phyloP scores from a whole-genome alignment of 1,140 invertebrate genomes.

The Daktulosphaira vitifoliae region DNA sequence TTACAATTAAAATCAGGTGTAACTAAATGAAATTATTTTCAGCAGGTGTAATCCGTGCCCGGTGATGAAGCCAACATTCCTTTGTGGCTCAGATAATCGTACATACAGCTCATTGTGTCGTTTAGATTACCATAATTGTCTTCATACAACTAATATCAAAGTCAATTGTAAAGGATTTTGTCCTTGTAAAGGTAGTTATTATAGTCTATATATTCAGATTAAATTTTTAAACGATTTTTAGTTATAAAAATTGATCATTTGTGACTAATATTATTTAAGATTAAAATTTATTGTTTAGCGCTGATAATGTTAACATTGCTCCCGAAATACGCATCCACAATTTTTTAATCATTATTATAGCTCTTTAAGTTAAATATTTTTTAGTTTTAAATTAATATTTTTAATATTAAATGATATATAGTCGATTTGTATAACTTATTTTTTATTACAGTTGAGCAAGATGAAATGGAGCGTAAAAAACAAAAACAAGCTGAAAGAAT shows the following conservation, averaged over 20 bases:
- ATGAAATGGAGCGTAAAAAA: conserved; percentile 50
- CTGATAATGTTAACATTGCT: too few relatives aligned
- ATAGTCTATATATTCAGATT: neutral
- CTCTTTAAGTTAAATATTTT: too few relatives aligned
- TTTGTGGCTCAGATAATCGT: conserved; percentile 81
- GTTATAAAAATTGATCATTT: too few relatives aligned
- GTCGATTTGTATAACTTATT: neutral
- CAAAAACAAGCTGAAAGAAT: conserved; percentile 54
- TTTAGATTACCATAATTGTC: conserved; percentile 85
- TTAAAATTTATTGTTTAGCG: too few relatives aligned
- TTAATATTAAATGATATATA: neutral
- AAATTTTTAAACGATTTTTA: too few relatives aligned
- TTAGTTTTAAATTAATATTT: too few relatives aligned
- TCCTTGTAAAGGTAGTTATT: conserved; percentile 66
- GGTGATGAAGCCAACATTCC: conserved; percentile 67
- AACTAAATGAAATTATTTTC: conserved; percentile 19
- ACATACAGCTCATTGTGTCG: conserved; percentile 86
- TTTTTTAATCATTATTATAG: too few relatives aligned
- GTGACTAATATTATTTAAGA: too few relatives aligned
- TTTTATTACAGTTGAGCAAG: conserved; percentile 45
- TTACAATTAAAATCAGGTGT: too few relatives aligned
- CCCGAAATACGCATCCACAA: too few relatives aligned
- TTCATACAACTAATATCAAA: conserved; percentile 63
- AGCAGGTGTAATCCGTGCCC: conserved; percentile 68
- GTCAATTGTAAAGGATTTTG: conserved; percentile 81